Evolutionary conservation across 2,797 vertebrate genomes (phyloP).

Genomic region (Naso thynnoides): DNA sequence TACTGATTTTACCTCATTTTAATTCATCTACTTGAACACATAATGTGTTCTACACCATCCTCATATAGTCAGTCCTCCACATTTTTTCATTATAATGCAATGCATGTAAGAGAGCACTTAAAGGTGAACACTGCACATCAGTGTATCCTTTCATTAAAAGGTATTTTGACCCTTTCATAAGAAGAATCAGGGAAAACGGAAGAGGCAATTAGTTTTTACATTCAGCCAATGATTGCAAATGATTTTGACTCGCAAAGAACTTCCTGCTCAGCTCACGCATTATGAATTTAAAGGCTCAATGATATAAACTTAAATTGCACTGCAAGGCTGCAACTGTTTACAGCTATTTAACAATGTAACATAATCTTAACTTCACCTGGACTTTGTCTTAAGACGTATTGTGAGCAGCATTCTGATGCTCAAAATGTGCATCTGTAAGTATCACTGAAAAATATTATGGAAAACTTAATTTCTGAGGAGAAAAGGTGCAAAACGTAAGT

Average conservation of each 20-base stretch:
- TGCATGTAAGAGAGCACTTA: background rate
- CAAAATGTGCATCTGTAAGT: constrained; percentile 1
- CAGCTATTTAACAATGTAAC: background rate
- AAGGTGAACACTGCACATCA: background rate
- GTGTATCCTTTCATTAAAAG: background rate
- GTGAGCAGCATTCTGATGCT: background rate
- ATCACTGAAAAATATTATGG: constrained; percentile 8
- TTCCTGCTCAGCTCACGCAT: background rate
- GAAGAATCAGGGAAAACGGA: background rate
- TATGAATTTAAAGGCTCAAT: background rate
- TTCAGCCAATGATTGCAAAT: constrained; percentile 10
- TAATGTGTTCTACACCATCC: background rate
- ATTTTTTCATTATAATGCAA: background rate
- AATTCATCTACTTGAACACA: background rate
- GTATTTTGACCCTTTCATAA: constrained; percentile 4
- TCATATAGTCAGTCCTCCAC: background rate
- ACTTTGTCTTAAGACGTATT: background rate
- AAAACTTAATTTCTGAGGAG: background rate
- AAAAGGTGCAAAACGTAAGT: background rate
- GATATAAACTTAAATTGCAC: background rate
- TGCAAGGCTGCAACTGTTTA: background rate
- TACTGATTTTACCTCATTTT: background rate
- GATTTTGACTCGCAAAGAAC: background rate
- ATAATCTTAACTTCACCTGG: background rate
- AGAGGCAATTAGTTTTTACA: background rate